Base-by-base conservation (phyloP, 2,797 vertebrate species). In the Micrastur ruficollis region DNA sequence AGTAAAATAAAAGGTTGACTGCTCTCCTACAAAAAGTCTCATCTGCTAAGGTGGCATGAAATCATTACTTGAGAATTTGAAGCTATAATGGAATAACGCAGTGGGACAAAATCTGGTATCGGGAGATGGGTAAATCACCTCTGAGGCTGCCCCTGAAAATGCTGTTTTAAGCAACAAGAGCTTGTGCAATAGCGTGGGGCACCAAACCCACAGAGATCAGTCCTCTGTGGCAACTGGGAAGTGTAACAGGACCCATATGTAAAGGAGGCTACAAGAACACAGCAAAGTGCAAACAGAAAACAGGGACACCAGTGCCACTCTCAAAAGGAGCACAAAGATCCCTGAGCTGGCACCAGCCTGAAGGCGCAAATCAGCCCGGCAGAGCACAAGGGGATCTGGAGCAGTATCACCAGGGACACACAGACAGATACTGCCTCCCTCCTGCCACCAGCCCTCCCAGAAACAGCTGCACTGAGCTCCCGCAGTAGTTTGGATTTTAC, bases 391-490 rank as follows among this genome's bases (percentile, higher is more conserved):
- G 15, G 49, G 19, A 36, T 23, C 44, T 56, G 27, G 7, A 78
- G 29, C 22, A 38, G 0, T 15, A 53, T 5, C 46, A 61, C 26
- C 53, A 5, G 1, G 26, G 12, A 83, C n/a, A 40, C 2, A 13
- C 2, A 40, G n/a, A 49, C 17, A 73, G 76, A 17, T 31, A 12
- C 40, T 36, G 52, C 14, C 50, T 86, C n/a, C 31, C 56, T 6
- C 2, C 19, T 74, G 61, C 44, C 61, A 62, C n/a, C 1, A 0
- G 36, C 22, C 62, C n/a, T 46, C 56, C 34, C 49, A 32, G 21
- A 31, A 87, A 56, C 0, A 0, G 22, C 40, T 36, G 38, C 38
- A 46, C 23, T 7, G 53, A 66, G 53, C 5, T 72, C 53, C 21
- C 3, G 3, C 3, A 16, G 12, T 16, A 62, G 34, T 82, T 38